Evolutionary conservation across 2,888 invertebrate genomes (phyloP), one percentile per base, ranked within the genome.

Genomic region (Acutogordius australiensis): DNA sequence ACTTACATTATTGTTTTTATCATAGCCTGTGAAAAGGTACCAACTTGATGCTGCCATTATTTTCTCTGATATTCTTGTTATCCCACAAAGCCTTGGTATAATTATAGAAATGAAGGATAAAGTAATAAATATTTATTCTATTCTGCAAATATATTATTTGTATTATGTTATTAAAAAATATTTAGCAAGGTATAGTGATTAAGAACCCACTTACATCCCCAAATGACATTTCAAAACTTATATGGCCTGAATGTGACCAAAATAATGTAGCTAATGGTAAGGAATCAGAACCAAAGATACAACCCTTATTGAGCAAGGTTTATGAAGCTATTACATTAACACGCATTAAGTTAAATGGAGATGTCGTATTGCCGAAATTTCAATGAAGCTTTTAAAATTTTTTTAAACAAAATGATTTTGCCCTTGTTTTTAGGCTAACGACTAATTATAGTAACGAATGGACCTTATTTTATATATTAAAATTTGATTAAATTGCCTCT

Each of bases 51-150:
- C 90, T 1, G 84, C 90, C n/a, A 94, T 94, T 61, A 91, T 94
- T 66, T 94, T 94, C 70, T 90, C 88, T 58, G 94, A 94, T 71
- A 94, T 94, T 65, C 75, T 94, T 45, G 90, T 91, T 2, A 82
- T 94, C 66, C 91, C 91, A 2, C 86, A 90, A 71, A 86, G 86
- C 0, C 74, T 88, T 64, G 91, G 90, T 4, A 79, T 91, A 79
- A 78, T 76, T 60, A 86, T 91, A 0, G 81, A 84, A 72, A 91
- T 94, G 87, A 79, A 78, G 67, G 80, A 86, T 29, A 83, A 83
- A 61, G 77, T 84, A 83, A 26, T 23, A n/a, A n/a, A n/a, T n/a
- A n/a, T n/a, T n/a, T n/a, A n/a, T n/a, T n/a, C n/a, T n/a, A n/a
- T n/a, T n/a, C n/a, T n/a, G n/a, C n/a, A n/a, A n/a, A n/a, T n/a